These are phyloP conservation scores for Drosophila sp. DNA, from an alignment of 1,140 invertebrate species.

Conservation along the genomic window DNA sequence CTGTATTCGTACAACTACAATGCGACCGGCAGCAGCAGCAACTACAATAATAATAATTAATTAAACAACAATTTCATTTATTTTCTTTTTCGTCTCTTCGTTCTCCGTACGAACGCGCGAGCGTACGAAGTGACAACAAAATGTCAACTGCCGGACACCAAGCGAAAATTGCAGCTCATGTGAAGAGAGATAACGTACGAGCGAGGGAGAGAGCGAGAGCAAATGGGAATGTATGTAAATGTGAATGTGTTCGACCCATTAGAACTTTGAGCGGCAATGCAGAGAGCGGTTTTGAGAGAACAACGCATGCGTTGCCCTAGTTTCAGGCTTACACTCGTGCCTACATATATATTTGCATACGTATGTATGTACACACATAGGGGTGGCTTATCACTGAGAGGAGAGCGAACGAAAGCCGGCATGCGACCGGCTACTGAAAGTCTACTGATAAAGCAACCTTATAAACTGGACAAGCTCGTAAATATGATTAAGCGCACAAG, in stretches of 20 bases:
- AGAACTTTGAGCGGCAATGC: conserved; percentile 7
- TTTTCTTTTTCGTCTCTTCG: conserved; percentile 21
- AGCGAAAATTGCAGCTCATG: conserved; percentile 49
- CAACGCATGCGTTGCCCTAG: conserved; percentile 34
- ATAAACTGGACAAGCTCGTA: conserved; percentile 5
- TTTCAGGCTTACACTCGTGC: conserved; percentile 6
- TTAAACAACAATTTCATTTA: conserved; percentile 48
- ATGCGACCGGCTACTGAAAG: conserved; percentile 14
- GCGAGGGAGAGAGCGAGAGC: conserved; percentile 1
- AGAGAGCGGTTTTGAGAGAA: conserved; percentile 1
- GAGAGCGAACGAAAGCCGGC: conserved; percentile 23
- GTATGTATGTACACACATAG: conserved; percentile 1
- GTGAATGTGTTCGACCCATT: background rate
- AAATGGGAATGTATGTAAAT: too few relatives aligned
- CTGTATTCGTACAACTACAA: conserved; percentile 36
- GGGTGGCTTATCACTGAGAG: conserved; percentile 8
- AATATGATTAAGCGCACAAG: conserved; percentile 7
- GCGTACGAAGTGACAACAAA: conserved; percentile 53
- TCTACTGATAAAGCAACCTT: conserved; percentile 18
- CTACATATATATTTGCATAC: too few relatives aligned
- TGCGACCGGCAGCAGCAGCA: conserved; percentile 3
- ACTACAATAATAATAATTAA: conserved; percentile 58
- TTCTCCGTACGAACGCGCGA: conserved; percentile 20
- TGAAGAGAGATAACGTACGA: background rate
- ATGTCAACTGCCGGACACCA: conserved; percentile 40